These are phyloP conservation scores for Camponotus vicinus DNA, from an alignment of 1,140 invertebrate species.

Conservation along the genomic window DNA sequence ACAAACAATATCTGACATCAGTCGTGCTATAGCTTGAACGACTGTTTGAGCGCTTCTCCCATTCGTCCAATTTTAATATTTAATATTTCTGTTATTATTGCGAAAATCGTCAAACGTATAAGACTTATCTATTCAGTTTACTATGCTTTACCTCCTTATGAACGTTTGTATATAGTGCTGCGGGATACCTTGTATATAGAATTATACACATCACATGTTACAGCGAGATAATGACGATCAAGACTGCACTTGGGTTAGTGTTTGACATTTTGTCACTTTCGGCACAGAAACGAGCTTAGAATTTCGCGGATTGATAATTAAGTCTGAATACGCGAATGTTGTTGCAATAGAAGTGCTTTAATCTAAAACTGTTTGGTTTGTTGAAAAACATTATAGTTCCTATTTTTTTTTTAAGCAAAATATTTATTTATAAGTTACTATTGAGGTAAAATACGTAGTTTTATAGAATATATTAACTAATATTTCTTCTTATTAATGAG, in stretches of 20 bases:
- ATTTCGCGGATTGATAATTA: constrained; percentile 46
- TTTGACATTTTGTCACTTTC: constrained; percentile 62
- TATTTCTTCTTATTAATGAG: neutral
- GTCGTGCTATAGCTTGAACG: too few relatives aligned
- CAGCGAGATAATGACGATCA: constrained; percentile 56
- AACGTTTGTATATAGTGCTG: too few relatives aligned
- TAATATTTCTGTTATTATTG: too few relatives aligned
- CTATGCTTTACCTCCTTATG: too few relatives aligned
- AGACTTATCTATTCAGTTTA: too few relatives aligned
- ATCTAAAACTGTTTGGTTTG: constrained; percentile 18
- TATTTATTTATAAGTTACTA: constrained; percentile 40
- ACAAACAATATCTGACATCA: too few relatives aligned
- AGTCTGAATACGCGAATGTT: constrained; percentile 16
- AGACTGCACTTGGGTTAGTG: constrained; percentile 53
- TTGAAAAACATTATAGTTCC: constrained; percentile 41
- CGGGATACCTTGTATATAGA: too few relatives aligned
- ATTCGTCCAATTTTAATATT: too few relatives aligned
- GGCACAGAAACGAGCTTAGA: constrained; percentile 64
- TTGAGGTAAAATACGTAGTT: constrained; percentile 21
- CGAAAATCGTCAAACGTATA: too few relatives aligned
- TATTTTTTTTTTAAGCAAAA: constrained; percentile 35
- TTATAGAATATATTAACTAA: constrained; percentile 16
- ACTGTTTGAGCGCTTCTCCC: too few relatives aligned
- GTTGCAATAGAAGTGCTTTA: constrained; percentile 37
- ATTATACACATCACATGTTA: constrained; percentile 65